These are phyloP conservation scores for Sphinx pinastri DNA, from an alignment of 2,888 invertebrate species.

Conservation along the genomic window DNA sequence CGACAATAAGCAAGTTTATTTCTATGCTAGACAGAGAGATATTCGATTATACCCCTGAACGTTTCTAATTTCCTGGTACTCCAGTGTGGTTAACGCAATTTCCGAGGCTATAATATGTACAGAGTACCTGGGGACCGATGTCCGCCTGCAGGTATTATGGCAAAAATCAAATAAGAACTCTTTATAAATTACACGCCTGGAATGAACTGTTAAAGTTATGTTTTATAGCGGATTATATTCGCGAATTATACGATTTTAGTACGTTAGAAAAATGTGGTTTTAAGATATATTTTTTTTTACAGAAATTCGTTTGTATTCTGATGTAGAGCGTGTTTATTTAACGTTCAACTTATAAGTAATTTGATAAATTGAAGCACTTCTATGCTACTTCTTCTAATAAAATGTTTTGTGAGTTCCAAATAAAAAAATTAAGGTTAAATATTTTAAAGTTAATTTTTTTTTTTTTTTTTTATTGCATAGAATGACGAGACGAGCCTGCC, in stretches of 20 bases:
- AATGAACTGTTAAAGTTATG: slow-evolving; percentile 54
- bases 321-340: no score
- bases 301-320: neutral
- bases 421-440: no score
- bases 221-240: slow-evolving; percentile 12
- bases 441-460: no score
- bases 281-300: no score
- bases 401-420: no score
- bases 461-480: no score
- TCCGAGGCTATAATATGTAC: slow-evolving; percentile 70
- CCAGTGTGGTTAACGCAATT: slow-evolving; percentile 82
- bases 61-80: slow-evolving; percentile 83
- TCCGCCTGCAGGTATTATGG: slow-evolving; percentile 68
- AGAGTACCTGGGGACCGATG: slow-evolving; percentile 68
- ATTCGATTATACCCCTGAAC: slow-evolving; percentile 81
- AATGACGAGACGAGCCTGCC: no score
- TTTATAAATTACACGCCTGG: slow-evolving; percentile 68
- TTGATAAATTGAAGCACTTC: no score
- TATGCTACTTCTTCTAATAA: no score
- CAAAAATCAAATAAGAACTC: slow-evolving; percentile 73
- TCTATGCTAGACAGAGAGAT: slow-evolving; percentile 67
- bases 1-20: slow-evolving; percentile 67
- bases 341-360: no score
- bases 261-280: neutral
- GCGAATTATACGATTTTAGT: neutral